phyloP scores from a whole-genome alignment of 2,113 vertebrate genomes.

The Cairina moschata region DNA sequence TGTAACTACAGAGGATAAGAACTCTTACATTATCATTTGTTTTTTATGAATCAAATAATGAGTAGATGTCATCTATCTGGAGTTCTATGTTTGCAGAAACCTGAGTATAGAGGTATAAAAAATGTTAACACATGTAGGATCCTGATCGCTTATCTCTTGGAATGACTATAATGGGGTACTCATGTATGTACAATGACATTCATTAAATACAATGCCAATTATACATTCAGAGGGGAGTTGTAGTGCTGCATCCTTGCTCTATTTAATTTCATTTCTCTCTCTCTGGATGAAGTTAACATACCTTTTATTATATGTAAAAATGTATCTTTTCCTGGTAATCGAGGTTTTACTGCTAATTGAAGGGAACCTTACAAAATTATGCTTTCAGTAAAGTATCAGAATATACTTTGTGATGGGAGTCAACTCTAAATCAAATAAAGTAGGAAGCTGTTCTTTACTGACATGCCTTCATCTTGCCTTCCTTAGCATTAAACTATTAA shows the following conservation, averaged over 20 bases:
- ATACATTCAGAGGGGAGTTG: neutral
- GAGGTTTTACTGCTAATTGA: neutral
- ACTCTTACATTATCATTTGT: neutral
- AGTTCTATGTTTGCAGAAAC: neutral
- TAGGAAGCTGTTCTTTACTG: neutral
- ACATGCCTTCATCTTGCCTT: neutral
- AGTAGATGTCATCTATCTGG: neutral
- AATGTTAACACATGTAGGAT: neutral
- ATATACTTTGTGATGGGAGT: neutral
- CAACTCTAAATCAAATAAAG: neutral
- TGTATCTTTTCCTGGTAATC: neutral
- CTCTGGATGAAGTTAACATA: neutral
- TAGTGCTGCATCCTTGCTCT: neutral
- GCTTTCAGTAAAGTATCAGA: neutral
- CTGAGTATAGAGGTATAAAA: neutral
- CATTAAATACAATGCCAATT: neutral
- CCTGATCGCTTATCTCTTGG: neutral
- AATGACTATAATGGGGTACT: neutral
- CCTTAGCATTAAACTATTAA: neutral
- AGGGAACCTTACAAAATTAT: neutral
- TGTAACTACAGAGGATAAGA: neutral
- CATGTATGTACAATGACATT: neutral
- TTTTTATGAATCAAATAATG: neutral
- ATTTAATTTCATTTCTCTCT: neutral
- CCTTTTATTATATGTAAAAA: neutral